These are phyloP conservation scores for Nomada ferruginata DNA, from an alignment of 2,888 invertebrate species.

Conservation along the genomic window DNA sequence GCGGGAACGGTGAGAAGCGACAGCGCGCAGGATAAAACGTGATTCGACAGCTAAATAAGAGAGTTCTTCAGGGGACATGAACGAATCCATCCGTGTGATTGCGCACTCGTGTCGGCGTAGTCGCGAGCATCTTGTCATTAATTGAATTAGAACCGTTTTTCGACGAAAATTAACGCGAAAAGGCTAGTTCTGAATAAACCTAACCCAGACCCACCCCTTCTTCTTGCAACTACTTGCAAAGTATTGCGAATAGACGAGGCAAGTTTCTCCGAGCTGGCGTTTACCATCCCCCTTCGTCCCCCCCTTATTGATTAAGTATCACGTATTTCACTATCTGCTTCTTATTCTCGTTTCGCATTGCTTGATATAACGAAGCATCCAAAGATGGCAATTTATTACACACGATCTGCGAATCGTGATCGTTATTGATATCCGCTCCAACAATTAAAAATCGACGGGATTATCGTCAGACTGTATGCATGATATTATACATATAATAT, in stretches of 20 bases:
- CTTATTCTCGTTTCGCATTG: background rate
- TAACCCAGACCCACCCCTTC: constrained; percentile 32
- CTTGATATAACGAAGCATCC: background rate
- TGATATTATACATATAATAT: no score
- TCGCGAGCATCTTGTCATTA: constrained; percentile 36
- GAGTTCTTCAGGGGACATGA: constrained; percentile 28
- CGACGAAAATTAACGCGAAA: constrained; percentile 8
- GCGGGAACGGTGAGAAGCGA: constrained; percentile 25
- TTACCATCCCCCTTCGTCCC: constrained; percentile 8
- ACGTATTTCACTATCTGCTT: constrained; percentile 6
- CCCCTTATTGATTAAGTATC: background rate
- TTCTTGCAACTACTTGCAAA: constrained; percentile 18
- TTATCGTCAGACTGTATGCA: background rate
- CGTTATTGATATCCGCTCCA: background rate
- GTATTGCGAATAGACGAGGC: background rate
- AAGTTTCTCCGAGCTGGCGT: background rate
- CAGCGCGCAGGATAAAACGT: constrained; percentile 67
- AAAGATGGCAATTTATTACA: background rate
- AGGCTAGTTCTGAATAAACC: background rate
- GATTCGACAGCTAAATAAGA: constrained; percentile 61
- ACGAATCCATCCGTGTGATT: constrained; percentile 7
- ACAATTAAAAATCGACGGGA: background rate
- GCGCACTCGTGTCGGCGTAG: constrained; percentile 4
- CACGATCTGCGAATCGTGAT: constrained; percentile 5
- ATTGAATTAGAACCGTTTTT: constrained; percentile 52